Conservation (phyloP, 2,113 vertebrate species). For the Isurus oxyrinchus region DNA sequence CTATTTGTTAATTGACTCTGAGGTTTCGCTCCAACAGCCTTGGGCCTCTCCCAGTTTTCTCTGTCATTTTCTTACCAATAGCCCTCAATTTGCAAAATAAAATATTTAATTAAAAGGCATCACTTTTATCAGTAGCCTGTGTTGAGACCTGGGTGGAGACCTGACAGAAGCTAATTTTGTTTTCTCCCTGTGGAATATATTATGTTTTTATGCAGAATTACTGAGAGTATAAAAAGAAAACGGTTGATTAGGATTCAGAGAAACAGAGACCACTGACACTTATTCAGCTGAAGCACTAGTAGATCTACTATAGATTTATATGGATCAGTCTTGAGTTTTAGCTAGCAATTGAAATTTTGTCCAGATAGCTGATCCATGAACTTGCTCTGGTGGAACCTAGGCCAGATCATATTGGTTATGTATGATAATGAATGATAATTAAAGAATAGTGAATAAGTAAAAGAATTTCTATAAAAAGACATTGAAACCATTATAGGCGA, state of each 20-base stretch:
- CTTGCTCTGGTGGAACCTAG: neutral
- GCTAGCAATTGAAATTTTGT: neutral
- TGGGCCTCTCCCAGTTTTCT: neutral
- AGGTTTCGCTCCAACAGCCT: neutral
- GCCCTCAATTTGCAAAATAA: neutral
- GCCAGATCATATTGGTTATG: neutral
- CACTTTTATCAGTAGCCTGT: neutral
- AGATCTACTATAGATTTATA: neutral
- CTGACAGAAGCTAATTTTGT: neutral
- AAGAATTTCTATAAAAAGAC: neutral
- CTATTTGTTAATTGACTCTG: neutral
- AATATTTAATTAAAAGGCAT: neutral
- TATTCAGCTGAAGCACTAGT: neutral
- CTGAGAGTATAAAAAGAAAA: neutral
- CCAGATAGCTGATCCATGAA: neutral
- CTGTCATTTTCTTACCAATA: neutral
- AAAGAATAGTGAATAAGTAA: neutral
- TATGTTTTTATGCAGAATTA: neutral
- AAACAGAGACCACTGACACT: neutral
- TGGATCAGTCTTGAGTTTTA: neutral
- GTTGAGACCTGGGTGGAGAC: neutral
- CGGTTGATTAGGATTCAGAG: neutral
- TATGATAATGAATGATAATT: neutral
- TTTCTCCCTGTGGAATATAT: neutral
- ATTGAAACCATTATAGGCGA: neutral